Evolutionary conservation across 2,113 vertebrate species (phyloP), one percentile per base, ranked within the genome.

Genomic region (Chaetura pelagica): DNA sequence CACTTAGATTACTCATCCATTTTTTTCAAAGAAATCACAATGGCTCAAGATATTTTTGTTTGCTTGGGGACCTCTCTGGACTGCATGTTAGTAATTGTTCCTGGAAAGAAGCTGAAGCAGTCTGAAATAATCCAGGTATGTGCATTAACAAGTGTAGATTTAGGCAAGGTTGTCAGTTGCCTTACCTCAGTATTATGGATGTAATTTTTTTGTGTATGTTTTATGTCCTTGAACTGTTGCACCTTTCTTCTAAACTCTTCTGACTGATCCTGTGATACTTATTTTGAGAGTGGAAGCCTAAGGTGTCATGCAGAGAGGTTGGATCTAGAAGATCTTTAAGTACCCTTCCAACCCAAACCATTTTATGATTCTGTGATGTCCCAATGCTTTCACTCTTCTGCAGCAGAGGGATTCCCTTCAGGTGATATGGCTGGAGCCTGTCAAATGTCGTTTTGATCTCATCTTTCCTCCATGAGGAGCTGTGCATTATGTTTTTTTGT

Each of bases 381-480:
- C 40, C 34, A 26, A 19, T 82, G 27, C 18, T 32, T 76, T 52
- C 62, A 23, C 5, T 5, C 17, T 2, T 69, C 29, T 23, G 23
- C 38, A 51, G 46, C 24, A 54, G 21, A 48, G 48, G 48, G 38
- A 23, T 40, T 86, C 18, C 18, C 29, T 83, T 62, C 12, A 42
- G 38, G 38, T 1, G 0, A 4, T 0, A 0, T 34, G 72, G 18
- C 69, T 62, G 18, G 18, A 49, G 14, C 61, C 66, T 0, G 0
- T 46, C 2, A 32, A 24, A 44, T 14, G 3, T 38, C 38, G 10
- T n/a, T 82, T 87, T 17, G 52, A 8, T 54, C 54, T 83, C 8
- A 2, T 49, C 9, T 68, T 71, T 68, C 14, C 12, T 68, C 14
- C 12, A 2, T 11, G 26, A 73, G 22, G 21, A 86, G 32, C 26